Base-by-base conservation (phyloP, 2,113 vertebrate species). In the Psilopsiagon aymara region DNA sequence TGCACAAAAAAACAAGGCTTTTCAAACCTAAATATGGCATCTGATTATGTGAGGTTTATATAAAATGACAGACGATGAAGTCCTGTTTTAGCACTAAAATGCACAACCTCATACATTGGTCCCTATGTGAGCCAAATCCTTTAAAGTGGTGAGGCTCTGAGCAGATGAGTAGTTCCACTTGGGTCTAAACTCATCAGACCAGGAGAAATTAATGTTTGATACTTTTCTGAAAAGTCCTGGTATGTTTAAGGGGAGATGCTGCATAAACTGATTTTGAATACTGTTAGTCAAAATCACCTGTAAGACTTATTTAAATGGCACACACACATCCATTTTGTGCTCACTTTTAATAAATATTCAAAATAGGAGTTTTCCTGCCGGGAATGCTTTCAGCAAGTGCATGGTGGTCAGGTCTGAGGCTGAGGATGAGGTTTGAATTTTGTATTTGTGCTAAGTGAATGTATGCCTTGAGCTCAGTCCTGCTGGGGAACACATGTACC, bases 31-130 rank as follows among this genome's bases (percentile, higher is more conserved):
- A 81, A 63, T 66, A 62, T 19, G 17, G 17, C 20, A 57, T 63
- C 69, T 84, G 73, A 79, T 77, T 86, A 67, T 69, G 14, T 66
- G 55, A 92, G 18, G 13, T 92, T 92, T 87, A 78, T 88, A 78
- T 78, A 81, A 88, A 79, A 57, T 21, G 18, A 69, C 14, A 12
- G 35, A 52, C 1, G 5, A 88, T 51, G 55, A 1, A 49, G 44
- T 62, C 52, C 31, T 78, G 16, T 33, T 86, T 83, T 71, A 66
- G 9, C 27, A 62, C 70, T 70, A 74, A 75, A 82, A 57, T 13
- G 6, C 41, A 37, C 25, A 31, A 17, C 12, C 66, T 64, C 25
- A 55, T 12, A 37, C 7, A 6, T 57, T 52, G 17, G n/a, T 84
- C 57, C 11, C 4, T 60, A 7, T 29, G 27, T 53, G 21, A 17